Evolutionary conservation across 1,140 invertebrate species (phyloP).

Genomic region (Agrypnia vestita): DNA sequence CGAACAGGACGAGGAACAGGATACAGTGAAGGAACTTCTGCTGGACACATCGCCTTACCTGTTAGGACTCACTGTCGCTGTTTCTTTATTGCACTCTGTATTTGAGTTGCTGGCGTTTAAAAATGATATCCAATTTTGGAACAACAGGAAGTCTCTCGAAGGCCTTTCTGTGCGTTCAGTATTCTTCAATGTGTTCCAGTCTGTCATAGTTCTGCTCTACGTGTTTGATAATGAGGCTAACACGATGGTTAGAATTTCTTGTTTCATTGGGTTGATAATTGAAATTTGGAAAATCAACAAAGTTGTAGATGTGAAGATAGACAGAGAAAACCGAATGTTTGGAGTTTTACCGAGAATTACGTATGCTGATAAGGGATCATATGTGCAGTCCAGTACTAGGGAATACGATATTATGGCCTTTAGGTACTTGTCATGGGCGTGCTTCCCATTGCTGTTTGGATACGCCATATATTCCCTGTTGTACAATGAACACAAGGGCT

Average conservation of each 20-base stretch:
- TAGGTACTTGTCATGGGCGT: slow-evolving; percentile 95
- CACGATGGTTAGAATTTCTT: slow-evolving; percentile 93
- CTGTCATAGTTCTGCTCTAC: slow-evolving; percentile 94
- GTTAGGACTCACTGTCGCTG: slow-evolving; percentile 90
- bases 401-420: slow-evolving; percentile 97
- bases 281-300: slow-evolving; percentile 99
- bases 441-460: slow-evolving; percentile 93
- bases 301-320: slow-evolving; percentile 89
- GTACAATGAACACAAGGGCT: slow-evolving; percentile 98
- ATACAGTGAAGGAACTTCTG: slow-evolving; percentile 96
- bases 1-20: slow-evolving; percentile 94
- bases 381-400: slow-evolving; percentile 95
- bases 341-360: slow-evolving; percentile 87
- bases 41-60: slow-evolving; percentile 98
- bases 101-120: slow-evolving; percentile 99
- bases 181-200: slow-evolving; percentile 99
- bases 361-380: slow-evolving; percentile 96
- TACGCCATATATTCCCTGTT: slow-evolving; percentile 98
- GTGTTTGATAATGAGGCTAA: slow-evolving; percentile 99
- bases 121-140: slow-evolving; percentile 99
- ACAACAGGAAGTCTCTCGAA: slow-evolving; percentile 96
- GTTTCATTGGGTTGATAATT: slow-evolving; percentile 95
- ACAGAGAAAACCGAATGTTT: slow-evolving; percentile 81
- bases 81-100: slow-evolving; percentile 96
- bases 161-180: slow-evolving; percentile 98